These are phyloP conservation scores for Felis catus DNA, from an alignment of 2,113 vertebrate genomes.

Conservation along the genomic window F.catus_Fca126_mat1.0 CM031427.1:15731501-15732000, in stretches of 20 bases:
- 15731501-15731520: not conserved
- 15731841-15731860: not conserved
- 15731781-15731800: not conserved
- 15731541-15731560: not conserved
- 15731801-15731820: not conserved
- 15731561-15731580: not conserved
- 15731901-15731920: not conserved
- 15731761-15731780: not conserved
- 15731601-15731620: not conserved
- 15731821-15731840: not conserved
- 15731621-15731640: not conserved
- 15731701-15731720: constrained; percentile 10
- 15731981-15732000: not conserved
- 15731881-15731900: not conserved
- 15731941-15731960: not conserved
- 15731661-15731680: not conserved
- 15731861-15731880: not conserved
- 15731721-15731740: not conserved
- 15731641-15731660: not conserved
- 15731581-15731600: not conserved
- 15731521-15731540: not conserved
- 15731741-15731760: not conserved
- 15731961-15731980: not conserved
- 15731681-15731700: not conserved
- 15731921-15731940: not conserved